Evolutionary conservation across 2,888 invertebrate genomes (phyloP).

Genomic region (Criorhina ranunculi): DNA sequence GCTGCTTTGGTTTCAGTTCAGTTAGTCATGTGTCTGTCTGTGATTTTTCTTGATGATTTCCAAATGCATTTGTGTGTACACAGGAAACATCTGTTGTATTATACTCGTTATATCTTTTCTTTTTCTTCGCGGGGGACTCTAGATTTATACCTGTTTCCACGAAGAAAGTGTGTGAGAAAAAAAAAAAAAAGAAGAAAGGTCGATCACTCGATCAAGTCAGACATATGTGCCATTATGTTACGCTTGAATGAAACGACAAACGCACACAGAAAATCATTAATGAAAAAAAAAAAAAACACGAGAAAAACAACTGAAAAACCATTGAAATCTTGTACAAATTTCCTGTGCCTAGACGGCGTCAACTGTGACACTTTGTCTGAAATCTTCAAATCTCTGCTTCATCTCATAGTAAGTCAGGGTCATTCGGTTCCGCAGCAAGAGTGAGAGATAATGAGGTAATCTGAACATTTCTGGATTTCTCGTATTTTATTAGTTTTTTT

Average conservation of each 20-base stretch:
- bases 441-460: constrained; percentile 44
- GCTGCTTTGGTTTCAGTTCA: not conserved
- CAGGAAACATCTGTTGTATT: constrained; percentile 66
- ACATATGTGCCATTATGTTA: constrained; percentile 31
- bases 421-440: constrained; percentile 26
- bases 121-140: constrained; percentile 17
- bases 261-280: constrained; percentile 51
- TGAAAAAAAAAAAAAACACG: constrained; percentile 24
- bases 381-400: constrained; percentile 29
- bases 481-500: constrained; percentile 10
- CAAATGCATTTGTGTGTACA: constrained; percentile 37
- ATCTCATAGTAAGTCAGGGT: constrained; percentile 59
- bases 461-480: constrained; percentile 47
- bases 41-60: constrained; percentile 29
- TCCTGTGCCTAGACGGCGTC: constrained; percentile 42
- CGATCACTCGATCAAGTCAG: constrained; percentile 42
- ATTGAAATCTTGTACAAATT: constrained; percentile 34
- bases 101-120: constrained; percentile 4
- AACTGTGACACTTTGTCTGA: constrained; percentile 51
- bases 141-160: constrained; percentile 55
- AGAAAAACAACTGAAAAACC: not conserved
- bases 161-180: constrained; percentile 33
- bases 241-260: constrained; percentile 58
- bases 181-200: constrained; percentile 55
- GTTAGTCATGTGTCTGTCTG: constrained; percentile 18